Evolutionary conservation across 1,140 invertebrate genomes (phyloP), one percentile per base, ranked within the genome.

Genomic region (Polypedilum vanderplanki): DNA sequence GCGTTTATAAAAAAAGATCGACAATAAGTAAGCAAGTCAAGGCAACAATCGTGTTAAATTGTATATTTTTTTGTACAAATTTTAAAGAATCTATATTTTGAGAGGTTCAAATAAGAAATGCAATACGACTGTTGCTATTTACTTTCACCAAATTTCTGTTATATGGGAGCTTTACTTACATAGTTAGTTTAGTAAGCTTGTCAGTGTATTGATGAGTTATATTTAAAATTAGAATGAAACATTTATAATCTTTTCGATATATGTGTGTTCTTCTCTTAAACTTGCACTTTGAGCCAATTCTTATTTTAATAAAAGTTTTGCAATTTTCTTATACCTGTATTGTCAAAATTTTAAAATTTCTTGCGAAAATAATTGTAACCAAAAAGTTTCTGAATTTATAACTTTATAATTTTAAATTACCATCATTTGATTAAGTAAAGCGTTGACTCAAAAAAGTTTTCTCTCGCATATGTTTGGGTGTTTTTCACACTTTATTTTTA

Each of bases 161-260:
- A n/a, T 57, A 15, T 57, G n/a, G n/a, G n/a, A n/a, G n/a, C n/a
- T 57, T n/a, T 57, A 57, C 46, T n/a, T 57, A 57, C 46, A 57
- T 57, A n/a, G 41, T 46, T 46, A 46, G 46, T 57, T 57, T 57
- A 57, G 9, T 57, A 4, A n/a, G 12, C 46, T n/a, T 57, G 46
- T 33, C 24, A 5, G 15, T 57, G 46, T 57, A 12, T 57, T 57
- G 46, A 57, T 57, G 46, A 57, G 12, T n/a, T 57, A 57, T 57
- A n/a, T 57, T 57, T 57, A 57, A 57, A 57, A 57, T 57, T 57
- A 57, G 46, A 57, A 57, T 57, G 0, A 57, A 57, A 15, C 3
- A n/a, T 9, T 33, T 5, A 33, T 5, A 33, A 33, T 33, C 5
- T 33, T 5, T 33, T 33, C 24, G 1, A 33, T n/a, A n/a, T n/a